These are phyloP conservation scores for Keiferia lycopersicella DNA, from an alignment of 2,888 invertebrate species.

Conservation along the genomic window DNA sequence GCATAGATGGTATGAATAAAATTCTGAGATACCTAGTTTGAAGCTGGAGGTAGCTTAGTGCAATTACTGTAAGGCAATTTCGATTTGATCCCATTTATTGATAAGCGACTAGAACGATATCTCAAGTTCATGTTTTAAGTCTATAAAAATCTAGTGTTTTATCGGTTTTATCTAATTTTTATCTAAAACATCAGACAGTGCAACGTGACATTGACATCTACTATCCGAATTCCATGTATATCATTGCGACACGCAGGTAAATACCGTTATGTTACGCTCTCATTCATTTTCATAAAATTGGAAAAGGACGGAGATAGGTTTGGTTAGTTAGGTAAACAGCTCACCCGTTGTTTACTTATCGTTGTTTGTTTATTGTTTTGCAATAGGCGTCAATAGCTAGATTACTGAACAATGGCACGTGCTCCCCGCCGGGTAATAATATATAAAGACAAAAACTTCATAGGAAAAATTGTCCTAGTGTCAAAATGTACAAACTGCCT, in stretches of 20 bases:
- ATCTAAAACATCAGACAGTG: constrained; percentile 54
- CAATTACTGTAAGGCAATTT: too few species aligned
- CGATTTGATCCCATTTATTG: neutral
- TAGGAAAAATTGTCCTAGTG: too few species aligned
- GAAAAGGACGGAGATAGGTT: constrained; percentile 1
- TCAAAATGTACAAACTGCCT: too few species aligned
- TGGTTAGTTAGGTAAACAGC: constrained; percentile 13
- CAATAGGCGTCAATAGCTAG: neutral
- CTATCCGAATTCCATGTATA: constrained; percentile 18
- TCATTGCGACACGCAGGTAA: constrained; percentile 7
- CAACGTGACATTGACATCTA: constrained; percentile 25
- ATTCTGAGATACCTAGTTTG: too few species aligned
- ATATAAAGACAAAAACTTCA: too few species aligned
- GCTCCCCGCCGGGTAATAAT: too few species aligned
- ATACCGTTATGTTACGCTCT: constrained; percentile 20
- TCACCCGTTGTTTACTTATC: constrained; percentile 3
- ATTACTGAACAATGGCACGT: neutral
- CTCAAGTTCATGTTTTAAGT: neutral
- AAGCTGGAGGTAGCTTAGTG: too few species aligned
- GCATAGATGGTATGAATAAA: too few species aligned
- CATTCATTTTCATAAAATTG: neutral
- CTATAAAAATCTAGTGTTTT: neutral
- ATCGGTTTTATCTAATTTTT: constrained; percentile 6
- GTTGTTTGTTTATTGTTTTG: neutral
- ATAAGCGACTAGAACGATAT: neutral